phyloP scores from a whole-genome alignment of 2,888 invertebrate genomes.

The Lycocerus yunnanus region DNA sequence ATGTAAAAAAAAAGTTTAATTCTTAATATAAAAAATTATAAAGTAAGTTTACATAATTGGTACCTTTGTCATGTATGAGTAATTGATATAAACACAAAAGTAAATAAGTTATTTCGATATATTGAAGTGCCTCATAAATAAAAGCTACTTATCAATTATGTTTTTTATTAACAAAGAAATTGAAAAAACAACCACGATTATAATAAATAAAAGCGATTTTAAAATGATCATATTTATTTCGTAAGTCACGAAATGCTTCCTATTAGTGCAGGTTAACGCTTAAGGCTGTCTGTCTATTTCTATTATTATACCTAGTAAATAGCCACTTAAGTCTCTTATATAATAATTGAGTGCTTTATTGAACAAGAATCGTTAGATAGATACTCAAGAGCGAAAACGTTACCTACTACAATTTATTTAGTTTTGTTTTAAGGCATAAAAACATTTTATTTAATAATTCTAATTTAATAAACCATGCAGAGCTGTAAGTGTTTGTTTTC shows the following conservation, averaged over 20 bases:
- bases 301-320: conserved; percentile 39
- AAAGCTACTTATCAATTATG: not conserved
- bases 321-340: conserved; percentile 42
- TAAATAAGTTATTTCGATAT: not conserved
- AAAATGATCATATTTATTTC: not conserved
- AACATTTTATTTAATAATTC: not conserved
- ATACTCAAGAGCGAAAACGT: not conserved
- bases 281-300: conserved; percentile 28
- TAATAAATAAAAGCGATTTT: not conserved
- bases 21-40: not conserved
- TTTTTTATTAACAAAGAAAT: not conserved
- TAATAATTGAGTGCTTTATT: conserved; percentile 42
- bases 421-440: not conserved
- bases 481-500: no score
- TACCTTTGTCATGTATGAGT: not conserved
- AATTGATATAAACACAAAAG: not conserved
- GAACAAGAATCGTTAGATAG: conserved; percentile 19
- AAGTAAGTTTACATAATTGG: not conserved
- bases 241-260: conserved; percentile 5
- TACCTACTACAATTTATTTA: not conserved
- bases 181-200: not conserved
- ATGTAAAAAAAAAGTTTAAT: not conserved
- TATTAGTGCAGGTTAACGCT: conserved; percentile 4
- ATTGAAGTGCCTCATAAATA: not conserved
- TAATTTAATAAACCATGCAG: not conserved